These are phyloP conservation scores for human (Homo sapiens) DNA, from an alignment of 2,113 vertebrate genomes.

Conservation along the genomic window DNA sequence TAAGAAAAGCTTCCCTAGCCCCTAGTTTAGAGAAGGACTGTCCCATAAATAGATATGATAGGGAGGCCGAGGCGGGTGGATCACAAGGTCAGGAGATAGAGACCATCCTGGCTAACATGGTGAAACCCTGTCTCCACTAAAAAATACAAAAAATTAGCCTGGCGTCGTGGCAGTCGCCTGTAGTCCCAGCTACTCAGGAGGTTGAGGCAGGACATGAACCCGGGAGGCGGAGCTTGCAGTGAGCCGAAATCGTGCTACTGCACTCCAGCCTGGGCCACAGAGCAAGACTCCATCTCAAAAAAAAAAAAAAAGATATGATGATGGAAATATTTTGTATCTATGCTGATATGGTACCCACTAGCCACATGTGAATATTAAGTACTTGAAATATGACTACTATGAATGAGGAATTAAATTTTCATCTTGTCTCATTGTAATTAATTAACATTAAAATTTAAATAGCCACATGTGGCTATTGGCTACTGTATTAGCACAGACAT, in stretches of 20 bases:
- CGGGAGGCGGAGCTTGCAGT: too few species aligned
- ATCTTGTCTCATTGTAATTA: neutral
- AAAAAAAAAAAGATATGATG: neutral
- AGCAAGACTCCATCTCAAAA: too few species aligned
- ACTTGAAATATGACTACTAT: neutral
- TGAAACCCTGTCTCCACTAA: too few species aligned
- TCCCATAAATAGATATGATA: neutral
- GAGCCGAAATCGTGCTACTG: too few species aligned
- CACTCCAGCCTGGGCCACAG: too few species aligned
- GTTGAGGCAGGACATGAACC: too few species aligned
- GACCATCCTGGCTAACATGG: too few species aligned
- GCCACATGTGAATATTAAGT: neutral
- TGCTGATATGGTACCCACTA: neutral
- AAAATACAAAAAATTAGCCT: too few species aligned
- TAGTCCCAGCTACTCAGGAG: too few species aligned
- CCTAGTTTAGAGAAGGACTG: neutral
- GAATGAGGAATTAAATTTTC: neutral
- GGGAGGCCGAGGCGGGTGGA: too few species aligned
- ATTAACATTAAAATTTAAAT: neutral
- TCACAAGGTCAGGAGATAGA: too few species aligned
- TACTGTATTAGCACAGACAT: neutral
- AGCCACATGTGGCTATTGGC: neutral
- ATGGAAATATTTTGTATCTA: neutral
- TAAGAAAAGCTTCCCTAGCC: neutral
- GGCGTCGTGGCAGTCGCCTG: too few species aligned